Conservation (phyloP, 2,888 invertebrate genomes). For the Ferrisia virgata region DNA sequence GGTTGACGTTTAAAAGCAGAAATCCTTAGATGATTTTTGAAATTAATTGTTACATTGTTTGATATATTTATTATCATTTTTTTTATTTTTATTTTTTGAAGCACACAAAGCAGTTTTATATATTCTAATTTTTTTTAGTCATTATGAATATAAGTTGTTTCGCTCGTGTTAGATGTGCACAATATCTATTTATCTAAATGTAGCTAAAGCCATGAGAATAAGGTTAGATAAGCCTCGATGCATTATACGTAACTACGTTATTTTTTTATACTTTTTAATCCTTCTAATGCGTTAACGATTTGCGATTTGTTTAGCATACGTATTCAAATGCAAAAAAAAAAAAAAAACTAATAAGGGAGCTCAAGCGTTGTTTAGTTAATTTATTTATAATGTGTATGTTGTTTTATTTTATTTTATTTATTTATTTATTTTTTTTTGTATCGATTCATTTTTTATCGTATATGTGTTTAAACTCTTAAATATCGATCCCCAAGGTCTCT, state of each 20-base stretch:
- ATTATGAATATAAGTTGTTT: not conserved
- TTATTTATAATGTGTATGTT: not conserved
- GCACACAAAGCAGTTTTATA: not conserved
- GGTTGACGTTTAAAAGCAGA: not conserved
- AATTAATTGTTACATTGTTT: not conserved
- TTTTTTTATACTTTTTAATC: not conserved
- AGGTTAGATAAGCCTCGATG: not conserved
- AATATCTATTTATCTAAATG: not conserved
- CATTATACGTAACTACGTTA: not conserved
- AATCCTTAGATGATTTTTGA: not conserved
- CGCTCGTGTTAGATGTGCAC: not conserved
- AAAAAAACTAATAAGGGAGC: not conserved
- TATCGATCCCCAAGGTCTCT: not conserved
- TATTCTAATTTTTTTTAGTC: conserved; percentile 3
- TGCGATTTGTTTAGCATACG: not conserved
- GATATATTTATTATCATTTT: not conserved
- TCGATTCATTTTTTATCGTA: not conserved
- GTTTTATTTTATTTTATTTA: not conserved
- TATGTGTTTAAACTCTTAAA: not conserved
- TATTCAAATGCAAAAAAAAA: not conserved
- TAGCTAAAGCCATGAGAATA: not conserved
- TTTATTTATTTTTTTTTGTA: not conserved
- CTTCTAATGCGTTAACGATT: not conserved
- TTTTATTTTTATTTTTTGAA: not conserved
- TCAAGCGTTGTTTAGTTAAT: not conserved